A percentile compares a stretch with the other conserved stretches of the same genome.
phyloP scores from a whole-genome alignment of 2,113 vertebrate species.

The Ceratotherium simum region DNA sequence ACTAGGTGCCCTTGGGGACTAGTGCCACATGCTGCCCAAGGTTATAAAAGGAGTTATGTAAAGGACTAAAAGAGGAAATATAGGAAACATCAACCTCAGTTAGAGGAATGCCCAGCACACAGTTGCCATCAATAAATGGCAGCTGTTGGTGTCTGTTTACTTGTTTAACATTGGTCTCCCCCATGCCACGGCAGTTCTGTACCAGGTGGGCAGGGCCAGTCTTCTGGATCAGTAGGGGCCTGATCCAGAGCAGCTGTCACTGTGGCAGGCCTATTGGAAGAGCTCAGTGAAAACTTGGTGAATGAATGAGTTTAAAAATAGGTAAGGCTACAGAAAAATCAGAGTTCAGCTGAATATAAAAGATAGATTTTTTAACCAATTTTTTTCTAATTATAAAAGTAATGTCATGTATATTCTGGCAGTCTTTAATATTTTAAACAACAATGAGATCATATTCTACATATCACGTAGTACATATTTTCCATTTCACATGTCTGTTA shows the following conservation, averaged over 20 bases:
- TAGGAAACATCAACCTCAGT: background rate
- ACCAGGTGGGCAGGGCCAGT: background rate
- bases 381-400: background rate
- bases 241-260: background rate
- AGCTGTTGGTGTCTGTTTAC: background rate
- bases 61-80: background rate
- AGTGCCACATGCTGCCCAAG: background rate
- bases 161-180: background rate
- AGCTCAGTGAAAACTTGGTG: background rate
- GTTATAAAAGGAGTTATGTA: background rate
- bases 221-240: background rate
- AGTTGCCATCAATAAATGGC: background rate
- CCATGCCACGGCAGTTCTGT: background rate
- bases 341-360: constrained; percentile 30
- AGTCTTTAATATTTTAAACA: background rate
- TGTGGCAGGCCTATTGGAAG: background rate
- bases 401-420: background rate
- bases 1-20: background rate
- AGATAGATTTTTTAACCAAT: constrained; percentile 24
- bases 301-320: background rate
- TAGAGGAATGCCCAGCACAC: background rate
- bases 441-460: background rate
- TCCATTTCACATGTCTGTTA: background rate
- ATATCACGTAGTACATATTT: background rate
- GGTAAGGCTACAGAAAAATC: constrained; percentile 3